Evolutionary conservation across 2,797 vertebrate genomes (phyloP).

Genomic region (Siniperca obscura): DNA sequence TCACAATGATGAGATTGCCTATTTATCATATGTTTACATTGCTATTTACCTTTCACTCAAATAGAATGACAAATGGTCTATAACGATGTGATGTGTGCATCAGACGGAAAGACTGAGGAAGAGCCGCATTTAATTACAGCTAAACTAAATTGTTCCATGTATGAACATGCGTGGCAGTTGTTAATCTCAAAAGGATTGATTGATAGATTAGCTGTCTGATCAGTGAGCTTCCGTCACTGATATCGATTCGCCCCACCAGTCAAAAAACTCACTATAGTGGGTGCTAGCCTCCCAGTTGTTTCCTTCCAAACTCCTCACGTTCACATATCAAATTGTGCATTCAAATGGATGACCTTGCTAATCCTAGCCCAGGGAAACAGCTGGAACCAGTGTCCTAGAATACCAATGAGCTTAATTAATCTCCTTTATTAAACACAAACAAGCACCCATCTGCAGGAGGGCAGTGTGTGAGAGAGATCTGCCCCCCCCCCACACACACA

Average conservation of each 20-base stretch:
- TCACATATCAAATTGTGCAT: conserved; percentile 24
- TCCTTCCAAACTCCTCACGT: conserved; percentile 37
- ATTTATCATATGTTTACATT: conserved; percentile 68
- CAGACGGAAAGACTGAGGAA: conserved; percentile 24
- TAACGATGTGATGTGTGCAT: conserved; percentile 18
- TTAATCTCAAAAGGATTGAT: conserved; percentile 46
- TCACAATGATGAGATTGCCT: conserved; percentile 58
- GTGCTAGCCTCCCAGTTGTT: conserved; percentile 23
- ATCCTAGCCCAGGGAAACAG: conserved; percentile 69
- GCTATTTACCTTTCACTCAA: conserved; percentile 66
- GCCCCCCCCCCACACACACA: conserved; percentile 24
- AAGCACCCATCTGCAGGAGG: conserved; percentile 55
- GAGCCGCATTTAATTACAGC: conserved; percentile 49
- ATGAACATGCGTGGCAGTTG: conserved; percentile 29
- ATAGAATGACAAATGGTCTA: conserved; percentile 57
- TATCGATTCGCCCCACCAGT: conserved; percentile 33
- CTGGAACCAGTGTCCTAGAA: conserved; percentile 74
- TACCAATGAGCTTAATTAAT: conserved; percentile 86
- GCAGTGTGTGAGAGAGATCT: conserved; percentile 31
- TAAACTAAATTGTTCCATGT: conserved; percentile 44
- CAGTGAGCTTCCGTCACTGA: conserved; percentile 23
- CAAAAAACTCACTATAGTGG: conserved; percentile 5
- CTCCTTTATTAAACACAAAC: conserved; percentile 83
- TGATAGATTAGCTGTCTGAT: conserved; percentile 51
- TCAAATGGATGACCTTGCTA: conserved; percentile 69